Evolutionary conservation across 53 echinoderm and acorn worm species (phyloP), one percentile per base, ranked within the genome.

Genomic region (Antedon mediterranea): DNA sequence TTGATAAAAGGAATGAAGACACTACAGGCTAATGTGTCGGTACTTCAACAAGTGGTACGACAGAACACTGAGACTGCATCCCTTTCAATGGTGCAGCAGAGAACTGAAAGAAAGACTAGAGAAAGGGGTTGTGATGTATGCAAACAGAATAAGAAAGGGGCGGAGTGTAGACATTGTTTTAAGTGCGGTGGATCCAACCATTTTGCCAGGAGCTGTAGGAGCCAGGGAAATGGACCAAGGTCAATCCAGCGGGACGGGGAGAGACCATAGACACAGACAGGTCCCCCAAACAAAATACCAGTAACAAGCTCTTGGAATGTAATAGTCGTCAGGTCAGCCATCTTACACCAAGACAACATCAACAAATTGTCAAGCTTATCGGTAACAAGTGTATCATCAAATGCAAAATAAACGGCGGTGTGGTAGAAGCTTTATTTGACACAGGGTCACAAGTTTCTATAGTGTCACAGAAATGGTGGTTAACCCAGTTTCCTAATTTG

Each of bases 141-240:
- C 57, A 57, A 57, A 26, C 57, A 57, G 57, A 41, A 41, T 13
- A 13, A 13, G 5, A 41, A 41, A 41, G 41, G 7, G 37, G 77
- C 20, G 28, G 43, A 34, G 4, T 32, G 75, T 31, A 34, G 28
- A 7, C 78, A 77, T 29, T 83, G 82, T 43, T 32, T 8, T 6
- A 13, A 28, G 57, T n/a, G n/a, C n/a, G n/a, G n/a, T 77, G 73
- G 31, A 6, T 0, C 31, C 33, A 70, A 76, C 31, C 76, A 71
- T n/a, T 43, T 76, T 27, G 70, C 82, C 11, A 30, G 77, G 70
- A 43, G 77, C 43, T 7, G 5, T 13, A 41, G 5, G 5, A 81
- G 74, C 28, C 71, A 32, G 84, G 79, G 84, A 84, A 84, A 84
- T 84, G 79, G 30, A 30, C 31, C 20, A 34, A 30, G 79, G 78